Base-by-base conservation (phyloP, 2,797 vertebrate genomes). In the Fundulus diaphanus region DNA sequence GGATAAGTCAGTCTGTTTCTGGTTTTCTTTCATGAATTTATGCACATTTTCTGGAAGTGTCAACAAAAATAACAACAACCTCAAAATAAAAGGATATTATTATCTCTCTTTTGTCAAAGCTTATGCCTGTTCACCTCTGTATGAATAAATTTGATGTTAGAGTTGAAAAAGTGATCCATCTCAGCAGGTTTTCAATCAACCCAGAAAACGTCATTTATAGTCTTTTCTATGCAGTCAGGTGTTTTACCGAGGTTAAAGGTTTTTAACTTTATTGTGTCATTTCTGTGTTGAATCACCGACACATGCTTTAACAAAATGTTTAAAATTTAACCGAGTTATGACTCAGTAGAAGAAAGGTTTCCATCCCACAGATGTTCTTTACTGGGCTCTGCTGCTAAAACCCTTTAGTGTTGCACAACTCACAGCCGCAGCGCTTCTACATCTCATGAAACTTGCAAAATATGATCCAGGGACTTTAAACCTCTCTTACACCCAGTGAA, bases 381-480 rank as follows among this genome's bases (percentile, higher is more conserved):
- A 46, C 52, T 12, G 33, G 16, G n/a, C 42, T 51, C 22, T 54
- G 31, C 40, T 18, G 65, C 75, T 59, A 37, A 66, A 72, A 35
- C 22, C 46, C 49, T 54, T 63, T 13, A 72, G 59, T 65, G 37
- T 74, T 70, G 4, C 16, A 24, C 18, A 61, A 79, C 31, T 74
- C 63, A 54, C 57, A 52, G 66, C 22, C 67, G 33, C 59, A 72
- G 42, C 51, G 20, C 12, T 35, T 77, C 29, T 74, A 1, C 13
- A 67, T 40, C 49, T 67, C 11, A 54, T 78, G 31, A 75, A 77
- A 77, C 24, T 16, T 18, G 35, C 59, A 66, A 35, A 37, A 63
- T 63, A 2, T 63, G 59, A 63, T 63, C 48, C 48, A 51, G 48
- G 22, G 18, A 51, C 20, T 51, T 49, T 51, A 31, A 63, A 63